Evolutionary conservation across 1,140 invertebrate species (phyloP), one percentile per base, ranked within the genome.

Genomic region (Stratiolaelaps scimitus): DNA sequence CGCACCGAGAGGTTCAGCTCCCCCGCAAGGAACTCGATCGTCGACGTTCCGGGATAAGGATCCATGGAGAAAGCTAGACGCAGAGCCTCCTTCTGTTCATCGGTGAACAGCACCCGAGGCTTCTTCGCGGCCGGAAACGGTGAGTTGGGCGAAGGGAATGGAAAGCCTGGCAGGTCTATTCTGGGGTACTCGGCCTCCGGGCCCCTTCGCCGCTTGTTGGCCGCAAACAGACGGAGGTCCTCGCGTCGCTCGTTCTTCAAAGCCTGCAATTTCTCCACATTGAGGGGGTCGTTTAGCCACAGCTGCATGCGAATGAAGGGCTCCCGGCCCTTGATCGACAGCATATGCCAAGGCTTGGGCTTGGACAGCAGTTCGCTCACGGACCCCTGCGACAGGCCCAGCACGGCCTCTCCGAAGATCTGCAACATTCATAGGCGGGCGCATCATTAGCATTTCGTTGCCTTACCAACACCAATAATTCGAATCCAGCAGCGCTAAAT

Each of bases 281-380:
- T 96, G 74, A 90, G 85, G 10, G 91, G 83, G 74, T 98, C 93
- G 69, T 86, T 88, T 10, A 98, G 78, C 93, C 93, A 98, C 26
- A 95, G 76, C 74, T 96, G 92, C 93, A 98, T 98, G 67, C 93
- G 82, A 68, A 97, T 94, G 78, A 97, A 98, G 0, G 94, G 94
- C 75, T 98, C 93, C 30, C 93, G 80, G 0, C 93, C 93, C 76
- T 98, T 98, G 74, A 97, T 94, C 71, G 91, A 95, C 7, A 98
- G 81, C 92, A 97, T 95, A 73, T 95, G 91, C 94, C 94, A 98
- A 0, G 93, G 93, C 74, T 97, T 97, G 0, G 94, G 94, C 77
- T 98, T 97, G 53, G 92, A 95, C 0, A 98, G 79, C 17, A 98
- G 77, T 77, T 98, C 94, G 73, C 90, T 94, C 0, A 97, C 93